Percentiles rank a stretch among this genome's conserved stretches.
These are phyloP conservation scores for Sigmodon hispidus DNA, from an alignment of 2,113 vertebrate species.

Conservation along the genomic window DNA sequence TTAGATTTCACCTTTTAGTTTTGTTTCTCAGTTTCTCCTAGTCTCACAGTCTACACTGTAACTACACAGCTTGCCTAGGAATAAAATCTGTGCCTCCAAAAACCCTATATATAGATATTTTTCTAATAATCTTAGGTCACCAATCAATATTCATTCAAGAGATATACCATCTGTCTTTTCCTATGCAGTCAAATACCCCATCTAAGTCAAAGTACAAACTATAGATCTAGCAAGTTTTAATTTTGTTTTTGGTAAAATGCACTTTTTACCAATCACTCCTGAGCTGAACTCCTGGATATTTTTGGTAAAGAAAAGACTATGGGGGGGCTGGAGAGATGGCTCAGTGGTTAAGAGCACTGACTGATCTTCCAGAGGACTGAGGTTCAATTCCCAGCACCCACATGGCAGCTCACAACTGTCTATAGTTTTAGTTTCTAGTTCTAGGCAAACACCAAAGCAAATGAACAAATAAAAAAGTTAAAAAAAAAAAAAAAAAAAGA, in stretches of 20 bases:
- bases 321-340: too few relatives aligned
- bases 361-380: too few relatives aligned
- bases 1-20: background rate
- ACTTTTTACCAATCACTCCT: slow-evolving; percentile 16
- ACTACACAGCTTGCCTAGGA: background rate
- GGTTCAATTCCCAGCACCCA: too few relatives aligned
- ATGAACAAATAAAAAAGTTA: too few relatives aligned
- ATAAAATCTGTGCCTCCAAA: background rate
- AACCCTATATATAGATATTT: background rate
- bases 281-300: slow-evolving; percentile 30
- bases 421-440: too few relatives aligned
- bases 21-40: background rate
- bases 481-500: too few relatives aligned
- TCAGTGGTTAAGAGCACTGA: too few relatives aligned
- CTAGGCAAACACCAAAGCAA: too few relatives aligned
- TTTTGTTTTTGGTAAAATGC: background rate
- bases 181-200: background rate
- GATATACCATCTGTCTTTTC: slow-evolving; percentile 18
- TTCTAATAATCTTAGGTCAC: background rate
- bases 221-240: background rate
- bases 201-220: slow-evolving; percentile 16
- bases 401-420: too few relatives aligned
- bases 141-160: slow-evolving; percentile 31
- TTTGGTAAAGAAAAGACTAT: slow-evolving; percentile 31
- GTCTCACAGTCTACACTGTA: background rate